phyloP scores from a whole-genome alignment of 2,113 vertebrate genomes.

The Pantherophis guttatus region DNA sequence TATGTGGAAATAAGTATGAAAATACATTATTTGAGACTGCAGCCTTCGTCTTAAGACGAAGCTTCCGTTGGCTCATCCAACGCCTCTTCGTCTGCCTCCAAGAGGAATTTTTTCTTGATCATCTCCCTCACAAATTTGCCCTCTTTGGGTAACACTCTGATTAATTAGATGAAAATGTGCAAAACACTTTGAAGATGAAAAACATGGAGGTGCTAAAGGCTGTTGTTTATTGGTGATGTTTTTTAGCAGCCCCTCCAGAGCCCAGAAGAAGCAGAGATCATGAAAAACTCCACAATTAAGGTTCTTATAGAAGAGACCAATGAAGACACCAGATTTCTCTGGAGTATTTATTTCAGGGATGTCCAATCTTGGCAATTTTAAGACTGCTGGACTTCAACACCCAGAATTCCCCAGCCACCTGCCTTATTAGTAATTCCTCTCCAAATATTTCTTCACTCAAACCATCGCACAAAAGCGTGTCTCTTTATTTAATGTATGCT shows the following conservation, averaged over 20 bases:
- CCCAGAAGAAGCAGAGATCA: neutral
- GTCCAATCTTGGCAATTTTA: neutral
- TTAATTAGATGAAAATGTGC: conserved; percentile 2
- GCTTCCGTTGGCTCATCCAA: neutral
- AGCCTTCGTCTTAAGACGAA: neutral
- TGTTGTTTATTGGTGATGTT: neutral
- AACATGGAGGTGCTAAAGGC: neutral
- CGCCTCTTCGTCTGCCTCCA: neutral
- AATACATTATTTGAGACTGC: neutral
- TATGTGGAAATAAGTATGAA: neutral
- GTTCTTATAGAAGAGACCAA: neutral
- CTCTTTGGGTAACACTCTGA: neutral
- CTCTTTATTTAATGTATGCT: neutral
- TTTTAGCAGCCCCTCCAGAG: neutral
- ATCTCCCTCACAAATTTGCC: neutral
- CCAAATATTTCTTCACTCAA: neutral
- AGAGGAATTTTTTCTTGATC: neutral
- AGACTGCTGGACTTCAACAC: neutral
- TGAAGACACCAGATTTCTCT: neutral
- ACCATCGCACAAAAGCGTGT: neutral
- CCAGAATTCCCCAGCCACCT: neutral
- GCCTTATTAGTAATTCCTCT: neutral
- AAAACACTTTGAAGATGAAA: neutral
- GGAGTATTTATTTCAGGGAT: neutral
- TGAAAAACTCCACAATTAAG: neutral